Base-by-base conservation (phyloP, 1,140 invertebrate genomes). In the Delia radicum region DNA sequence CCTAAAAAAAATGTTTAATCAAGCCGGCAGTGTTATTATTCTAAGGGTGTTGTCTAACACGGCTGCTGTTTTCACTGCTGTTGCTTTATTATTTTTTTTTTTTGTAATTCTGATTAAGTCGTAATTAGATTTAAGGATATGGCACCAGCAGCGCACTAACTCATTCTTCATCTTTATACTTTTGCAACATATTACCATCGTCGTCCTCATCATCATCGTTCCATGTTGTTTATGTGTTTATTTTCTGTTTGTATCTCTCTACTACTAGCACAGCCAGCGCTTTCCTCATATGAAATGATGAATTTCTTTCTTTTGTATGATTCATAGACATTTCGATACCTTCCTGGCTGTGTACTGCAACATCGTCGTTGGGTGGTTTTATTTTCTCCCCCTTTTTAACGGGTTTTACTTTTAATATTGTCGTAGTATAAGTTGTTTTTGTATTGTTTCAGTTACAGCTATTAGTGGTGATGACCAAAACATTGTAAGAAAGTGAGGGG, bases 71-170 rank as follows among this genome's bases (percentile, higher is more conserved):
- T 6, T 5, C 10, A 28, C 2, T 31, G 28, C 55, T 26, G 55
- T 55, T 55, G 42, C 72, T n/a, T 18, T 37, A n/a, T 18, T 21
- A 8, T 29, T 21, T 37, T 37, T 48, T 33, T 21, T 26, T 37
- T 33, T 67, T 10, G 26, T 67, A 73, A 74, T 72, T 31, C 73
- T 77, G 83, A 85, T 85, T 85, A 85, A 85, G 83, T 85, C 83
- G 83, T 85, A 85, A 85, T 85, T 85, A 85, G 81, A 85, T 85
- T 85, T 85, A 85, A 85, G 81, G 81, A 85, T 85, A 85, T 83
- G 81, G 79, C 81, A 85, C 83, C 83, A 85, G 83, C 78, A 80
- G 79, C 78, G 80, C 81, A 62, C 61, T 65, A 55, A 28, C 67
- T 65, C 62, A 65, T 65, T 65, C n/a, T n/a, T 65, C 62, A 65